Conservation (phyloP, 1,140 invertebrate genomes). For the Drosophila prosaltans region DNA sequence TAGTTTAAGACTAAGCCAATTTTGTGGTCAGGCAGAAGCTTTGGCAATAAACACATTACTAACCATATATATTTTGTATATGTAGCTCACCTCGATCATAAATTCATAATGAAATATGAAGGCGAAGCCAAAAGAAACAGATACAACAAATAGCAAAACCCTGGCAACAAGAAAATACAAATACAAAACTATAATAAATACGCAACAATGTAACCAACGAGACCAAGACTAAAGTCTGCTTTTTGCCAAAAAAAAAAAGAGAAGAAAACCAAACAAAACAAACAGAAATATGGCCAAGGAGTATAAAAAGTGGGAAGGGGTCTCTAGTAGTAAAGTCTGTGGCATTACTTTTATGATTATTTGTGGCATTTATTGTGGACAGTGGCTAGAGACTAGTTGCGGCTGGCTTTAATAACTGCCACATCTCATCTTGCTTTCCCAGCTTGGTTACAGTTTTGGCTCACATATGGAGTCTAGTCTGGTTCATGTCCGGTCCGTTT, state of each 20-base stretch:
- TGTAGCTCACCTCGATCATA: conserved; percentile 55
- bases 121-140: conserved; percentile 37
- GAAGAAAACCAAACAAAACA: conserved; percentile 20
- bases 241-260: conserved; percentile 44
- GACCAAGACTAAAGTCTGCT: conserved; percentile 39
- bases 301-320: conserved; percentile 27
- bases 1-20: conserved; percentile 14
- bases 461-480: conserved; percentile 54
- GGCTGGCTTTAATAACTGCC: conserved; percentile 47
- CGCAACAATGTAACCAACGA: conserved; percentile 35
- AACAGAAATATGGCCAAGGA: too few species aligned
- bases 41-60: conserved; percentile 76
- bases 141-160: conserved; percentile 38
- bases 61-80: conserved; percentile 1
- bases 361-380: conserved; percentile 68
- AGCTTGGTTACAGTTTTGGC: not conserved
- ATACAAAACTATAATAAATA: conserved; percentile 60
- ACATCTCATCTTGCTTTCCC: not conserved
- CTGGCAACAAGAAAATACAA: conserved; percentile 26
- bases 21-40: conserved; percentile 39
- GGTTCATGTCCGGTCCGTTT: conserved; percentile 37
- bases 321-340: conserved; percentile 35
- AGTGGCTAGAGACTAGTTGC: conserved; percentile 30
- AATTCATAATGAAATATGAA: conserved; percentile 77
- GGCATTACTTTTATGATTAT: conserved; percentile 81